Evolutionary conservation across 37 sponge, comb jelly and placozoan species (phyloP).

Genomic region (Chondrosia reniformis): DNA sequence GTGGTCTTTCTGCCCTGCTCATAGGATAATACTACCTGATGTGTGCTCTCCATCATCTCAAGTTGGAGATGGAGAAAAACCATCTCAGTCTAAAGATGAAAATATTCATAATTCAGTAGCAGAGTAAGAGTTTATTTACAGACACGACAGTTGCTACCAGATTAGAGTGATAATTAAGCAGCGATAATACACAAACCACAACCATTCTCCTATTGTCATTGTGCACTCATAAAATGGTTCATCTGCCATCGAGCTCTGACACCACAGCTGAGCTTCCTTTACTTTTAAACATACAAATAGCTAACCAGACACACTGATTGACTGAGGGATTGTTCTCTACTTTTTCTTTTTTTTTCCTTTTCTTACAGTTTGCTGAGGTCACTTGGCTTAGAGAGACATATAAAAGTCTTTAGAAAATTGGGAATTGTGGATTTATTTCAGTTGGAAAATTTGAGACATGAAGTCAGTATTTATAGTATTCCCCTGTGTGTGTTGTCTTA

Average conservation of each 20-base stretch:
- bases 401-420: neutral
- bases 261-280: neutral
- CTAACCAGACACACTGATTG: no score
- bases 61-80: neutral
- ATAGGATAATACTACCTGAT: slow-evolving; percentile 2
- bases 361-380: slow-evolving; percentile 31
- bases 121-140: no score
- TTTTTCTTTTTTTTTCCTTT: no score
- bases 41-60: slow-evolving; percentile 18
- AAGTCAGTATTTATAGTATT: no score
- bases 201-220: neutral
- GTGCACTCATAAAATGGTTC: neutral
- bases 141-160: no score
- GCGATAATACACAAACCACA: neutral
- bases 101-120: neutral
- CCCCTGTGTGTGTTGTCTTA: neutral
- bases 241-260: neutral
- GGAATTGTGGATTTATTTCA: slow-evolving; percentile 30
- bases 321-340: no score
- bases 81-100: neutral
- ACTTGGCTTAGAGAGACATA: slow-evolving; percentile 11
- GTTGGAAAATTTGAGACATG: slow-evolving; percentile 12
- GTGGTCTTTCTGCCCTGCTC: neutral
- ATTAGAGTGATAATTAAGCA: no score
- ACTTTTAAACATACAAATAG: no score